These are phyloP conservation scores for Allacma fusca DNA, from an alignment of 2,888 invertebrate genomes.

Conservation along the genomic window DNA sequence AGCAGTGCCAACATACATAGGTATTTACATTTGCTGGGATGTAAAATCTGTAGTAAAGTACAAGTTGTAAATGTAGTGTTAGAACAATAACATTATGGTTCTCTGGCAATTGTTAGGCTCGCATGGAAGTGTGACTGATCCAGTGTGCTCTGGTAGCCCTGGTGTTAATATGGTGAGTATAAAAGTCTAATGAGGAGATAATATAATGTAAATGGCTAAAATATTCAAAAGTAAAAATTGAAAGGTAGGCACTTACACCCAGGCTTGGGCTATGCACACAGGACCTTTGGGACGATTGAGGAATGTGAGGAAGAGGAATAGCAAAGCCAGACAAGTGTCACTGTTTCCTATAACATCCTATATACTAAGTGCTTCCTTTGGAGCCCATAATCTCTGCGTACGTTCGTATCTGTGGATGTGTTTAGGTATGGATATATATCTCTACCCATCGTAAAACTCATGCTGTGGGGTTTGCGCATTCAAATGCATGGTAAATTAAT, in stretches of 20 bases:
- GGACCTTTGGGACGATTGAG: background rate
- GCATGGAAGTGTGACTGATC: constrained; percentile 12
- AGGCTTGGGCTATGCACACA: background rate
- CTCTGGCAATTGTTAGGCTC: background rate
- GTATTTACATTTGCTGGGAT: background rate
- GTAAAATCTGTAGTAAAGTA: background rate
- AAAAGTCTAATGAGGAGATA: constrained; percentile 9
- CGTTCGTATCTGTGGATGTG: too few relatives aligned
- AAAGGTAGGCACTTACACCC: background rate
- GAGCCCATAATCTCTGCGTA: too few relatives aligned
- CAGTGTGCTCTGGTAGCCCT: background rate
- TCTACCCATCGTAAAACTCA: background rate
- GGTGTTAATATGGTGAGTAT: constrained; percentile 10
- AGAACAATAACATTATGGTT: background rate
- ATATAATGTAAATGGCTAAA: constrained; percentile 10
- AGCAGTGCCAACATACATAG: background rate
- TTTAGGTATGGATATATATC: too few relatives aligned
- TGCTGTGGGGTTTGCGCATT: background rate
- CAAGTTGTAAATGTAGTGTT: constrained; percentile 8
- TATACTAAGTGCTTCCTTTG: too few relatives aligned
- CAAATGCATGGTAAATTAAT: constrained; percentile 31
- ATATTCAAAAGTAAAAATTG: constrained; percentile 6
- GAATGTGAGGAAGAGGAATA: background rate
- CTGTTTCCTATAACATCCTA: too few relatives aligned
- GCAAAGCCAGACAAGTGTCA: too few relatives aligned